These are phyloP conservation scores for Amphipoea oculea DNA, from an alignment of 2,888 invertebrate species.

Conservation along the genomic window DNA sequence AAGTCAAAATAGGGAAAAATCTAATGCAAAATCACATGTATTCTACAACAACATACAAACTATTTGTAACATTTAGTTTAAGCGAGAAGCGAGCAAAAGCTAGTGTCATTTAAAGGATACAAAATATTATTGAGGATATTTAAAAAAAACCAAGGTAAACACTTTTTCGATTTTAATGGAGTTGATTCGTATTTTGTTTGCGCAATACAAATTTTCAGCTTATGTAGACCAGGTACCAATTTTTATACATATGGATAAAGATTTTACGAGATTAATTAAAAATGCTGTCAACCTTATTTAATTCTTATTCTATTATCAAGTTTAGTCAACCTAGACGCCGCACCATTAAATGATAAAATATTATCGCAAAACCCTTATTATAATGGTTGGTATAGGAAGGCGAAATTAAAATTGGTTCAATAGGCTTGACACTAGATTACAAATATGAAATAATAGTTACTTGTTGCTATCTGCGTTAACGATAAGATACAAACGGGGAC, in stretches of 20 bases:
- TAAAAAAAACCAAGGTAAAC: constrained; percentile 51
- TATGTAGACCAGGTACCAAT: not conserved
- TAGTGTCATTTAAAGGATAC: constrained; percentile 35
- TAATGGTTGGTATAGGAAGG: constrained; percentile 4
- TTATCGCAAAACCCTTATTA: constrained; percentile 5
- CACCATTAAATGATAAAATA: constrained; percentile 16
- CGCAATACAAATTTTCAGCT: constrained; percentile 17
- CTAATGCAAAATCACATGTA: constrained; percentile 1
- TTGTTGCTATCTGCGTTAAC: constrained; percentile 2
- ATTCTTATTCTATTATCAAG: not conserved
- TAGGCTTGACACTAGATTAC: constrained; percentile 10
- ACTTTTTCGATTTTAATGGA: constrained; percentile 37
- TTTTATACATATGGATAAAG: not conserved
- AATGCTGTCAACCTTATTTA: constrained; percentile 8
- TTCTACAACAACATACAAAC: constrained; percentile 5
- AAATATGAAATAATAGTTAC: constrained; percentile 1
- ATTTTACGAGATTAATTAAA: not conserved
- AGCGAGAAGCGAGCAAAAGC: not conserved
- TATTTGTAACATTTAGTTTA: constrained; percentile 7
- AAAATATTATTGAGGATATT: constrained; percentile 37
- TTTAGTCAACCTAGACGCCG: not conserved
- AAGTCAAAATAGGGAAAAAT: not conserved
- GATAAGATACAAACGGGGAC: constrained; percentile 18
- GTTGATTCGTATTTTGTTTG: constrained; percentile 26
- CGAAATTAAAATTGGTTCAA: constrained; percentile 28